Percentiles rank a stretch among this genome's conserved stretches.
Evolutionary conservation across 2,888 invertebrate genomes (phyloP).

Genomic region (Plemyria rubiginata): DNA sequence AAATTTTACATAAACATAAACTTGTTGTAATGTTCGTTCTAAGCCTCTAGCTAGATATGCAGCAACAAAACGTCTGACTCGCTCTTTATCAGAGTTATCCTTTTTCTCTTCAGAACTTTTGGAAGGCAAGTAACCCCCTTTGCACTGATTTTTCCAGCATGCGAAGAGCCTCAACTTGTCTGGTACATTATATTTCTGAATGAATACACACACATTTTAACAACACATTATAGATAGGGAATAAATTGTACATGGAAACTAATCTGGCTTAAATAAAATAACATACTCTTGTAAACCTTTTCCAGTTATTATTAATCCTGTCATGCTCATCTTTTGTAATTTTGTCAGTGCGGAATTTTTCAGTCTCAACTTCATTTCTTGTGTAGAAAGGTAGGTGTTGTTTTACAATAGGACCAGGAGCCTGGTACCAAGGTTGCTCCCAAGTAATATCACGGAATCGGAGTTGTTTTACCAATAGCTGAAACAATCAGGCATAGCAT

Average conservation of each 20-base stretch:
- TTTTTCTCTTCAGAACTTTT: conserved; percentile 34
- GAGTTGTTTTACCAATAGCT: conserved; percentile 57
- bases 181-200: conserved; percentile 64
- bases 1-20: conserved; percentile 56
- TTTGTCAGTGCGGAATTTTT: conserved; percentile 54
- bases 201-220: not conserved
- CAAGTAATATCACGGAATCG: conserved; percentile 56
- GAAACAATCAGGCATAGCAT: conserved; percentile 29
- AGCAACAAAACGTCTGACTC: conserved; percentile 59
- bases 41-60: conserved; percentile 67
- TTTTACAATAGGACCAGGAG: conserved; percentile 27
- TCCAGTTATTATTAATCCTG: conserved; percentile 64
- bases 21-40: conserved; percentile 65
- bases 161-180: conserved; percentile 64
- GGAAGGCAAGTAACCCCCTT: conserved; percentile 33
- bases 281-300: conserved; percentile 60
- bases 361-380: conserved; percentile 24
- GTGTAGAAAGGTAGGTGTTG: conserved; percentile 10
- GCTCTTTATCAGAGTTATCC: conserved; percentile 48
- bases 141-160: conserved; percentile 64
- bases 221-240: not conserved
- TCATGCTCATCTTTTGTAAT: conserved; percentile 63
- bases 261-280: not conserved
- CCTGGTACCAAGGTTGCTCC: conserved; percentile 75
- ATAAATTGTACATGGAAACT: no score